Base-by-base conservation (phyloP, 2,113 vertebrate species). In the Cygnus buccinator region DNA sequence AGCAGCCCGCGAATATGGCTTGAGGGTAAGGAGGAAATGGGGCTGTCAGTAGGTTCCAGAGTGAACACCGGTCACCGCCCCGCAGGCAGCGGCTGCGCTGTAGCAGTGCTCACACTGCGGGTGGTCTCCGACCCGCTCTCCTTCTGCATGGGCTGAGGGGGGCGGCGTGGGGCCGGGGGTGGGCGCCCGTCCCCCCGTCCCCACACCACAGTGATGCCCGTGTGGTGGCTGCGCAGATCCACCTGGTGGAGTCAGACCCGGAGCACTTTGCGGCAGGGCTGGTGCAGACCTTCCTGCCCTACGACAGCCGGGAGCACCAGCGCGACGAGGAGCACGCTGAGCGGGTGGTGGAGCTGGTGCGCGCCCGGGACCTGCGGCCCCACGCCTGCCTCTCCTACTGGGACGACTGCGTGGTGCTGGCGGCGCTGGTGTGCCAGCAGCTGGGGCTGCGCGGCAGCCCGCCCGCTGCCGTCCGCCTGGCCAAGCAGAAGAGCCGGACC, bases 381-480 rank as follows among this genome's bases (percentile, higher is more conserved):
- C 97, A 98, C 4, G 98, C 98, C 46, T 98, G 98, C 91, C 98
- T 98, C 84, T 98, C 98, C 54, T 98, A 98, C 95, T 98, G 98
- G 98, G 98, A 98, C 2, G 98, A 98, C 96, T 98, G 98, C 72
- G 97, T 98, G 78, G 98, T 98, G 46, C 97, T 98, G 89, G 97
- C 98, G 0, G 97, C 98, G 2, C 90, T 98, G 67, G 93, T 99
- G 70, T 98, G 98, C 86, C 96, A 94, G 48, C 97, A 95, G 59
- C 79, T 98, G 85, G 98, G 98, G 21, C 95, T 98, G 6, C 98
- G 96, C 8, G 97, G 98, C 59, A 92, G 89, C 87, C 89, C 98
- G 1, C 96, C 98, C 0, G 96, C 94, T 1, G 98, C 98, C 75
- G 96, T 98, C 80, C 92, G 96, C 17, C 94, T 98, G 82, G 98